These are phyloP conservation scores for Plectrocnemia conspersa DNA, from an alignment of 1,140 invertebrate genomes.

Conservation along the genomic window DNA sequence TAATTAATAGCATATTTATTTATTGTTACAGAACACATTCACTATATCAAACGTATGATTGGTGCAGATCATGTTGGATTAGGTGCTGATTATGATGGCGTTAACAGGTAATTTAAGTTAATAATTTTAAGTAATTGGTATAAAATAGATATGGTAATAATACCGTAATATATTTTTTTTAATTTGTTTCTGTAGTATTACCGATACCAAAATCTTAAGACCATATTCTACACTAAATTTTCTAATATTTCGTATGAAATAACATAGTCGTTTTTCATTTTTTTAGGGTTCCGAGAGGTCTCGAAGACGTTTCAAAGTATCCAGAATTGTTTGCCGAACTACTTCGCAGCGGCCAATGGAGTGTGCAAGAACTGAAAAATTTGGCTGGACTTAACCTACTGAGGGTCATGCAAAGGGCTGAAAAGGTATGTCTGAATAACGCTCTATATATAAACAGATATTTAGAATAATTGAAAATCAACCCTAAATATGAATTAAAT, in stretches of 20 bases:
- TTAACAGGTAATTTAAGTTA: slow-evolving; percentile 71
- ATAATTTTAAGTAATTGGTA: too few relatives aligned
- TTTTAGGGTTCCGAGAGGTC: slow-evolving; percentile 63
- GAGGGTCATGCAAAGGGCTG: slow-evolving; percentile 69
- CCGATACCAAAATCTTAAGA: too few relatives aligned
- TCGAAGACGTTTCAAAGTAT: slow-evolving; percentile 82
- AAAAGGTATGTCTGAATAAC: slow-evolving; percentile 56
- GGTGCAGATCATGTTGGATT: slow-evolving; percentile 83
- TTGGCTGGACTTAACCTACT: slow-evolving; percentile 72
- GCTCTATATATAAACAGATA: too few relatives aligned
- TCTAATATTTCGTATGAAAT: too few relatives aligned
- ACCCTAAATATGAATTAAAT: too few relatives aligned
- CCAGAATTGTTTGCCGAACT: slow-evolving; percentile 68
- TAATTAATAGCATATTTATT: too few relatives aligned
- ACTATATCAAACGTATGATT: slow-evolving; percentile 75
- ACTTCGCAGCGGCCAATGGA: slow-evolving; percentile 64
- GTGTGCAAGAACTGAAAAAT: slow-evolving; percentile 69
- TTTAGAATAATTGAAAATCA: too few relatives aligned
- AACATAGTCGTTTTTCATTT: slow-evolving; percentile 16
- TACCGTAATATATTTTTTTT: too few relatives aligned
- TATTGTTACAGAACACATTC: slow-evolving; percentile 71
- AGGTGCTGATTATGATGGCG: slow-evolving; percentile 77
- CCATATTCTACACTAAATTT: too few relatives aligned
- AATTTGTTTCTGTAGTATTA: too few relatives aligned
- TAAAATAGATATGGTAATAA: too few relatives aligned